Conservation (phyloP, 2,113 vertebrate genomes). For the Sapajus apella region DNA sequence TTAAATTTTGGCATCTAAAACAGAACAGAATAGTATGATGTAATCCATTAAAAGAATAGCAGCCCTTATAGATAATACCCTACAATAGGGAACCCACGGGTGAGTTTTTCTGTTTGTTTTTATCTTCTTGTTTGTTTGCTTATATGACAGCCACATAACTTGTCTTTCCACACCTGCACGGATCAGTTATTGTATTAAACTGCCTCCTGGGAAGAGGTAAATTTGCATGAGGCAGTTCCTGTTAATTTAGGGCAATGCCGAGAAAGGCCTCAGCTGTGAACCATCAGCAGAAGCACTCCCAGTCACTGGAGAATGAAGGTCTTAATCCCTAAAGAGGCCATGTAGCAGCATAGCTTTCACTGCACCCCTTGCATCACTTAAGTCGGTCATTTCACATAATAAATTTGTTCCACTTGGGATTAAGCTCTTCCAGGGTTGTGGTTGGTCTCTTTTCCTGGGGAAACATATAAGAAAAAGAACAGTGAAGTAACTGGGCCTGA, state of each 20-base stretch:
- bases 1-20: background rate
- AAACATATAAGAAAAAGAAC: background rate
- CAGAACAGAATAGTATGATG: background rate
- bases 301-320: background rate
- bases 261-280: background rate
- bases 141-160: background rate
- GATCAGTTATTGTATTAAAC: background rate
- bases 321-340: background rate
- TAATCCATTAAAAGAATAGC: background rate
- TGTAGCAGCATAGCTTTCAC: background rate
- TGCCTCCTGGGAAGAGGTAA: background rate
- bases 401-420: background rate
- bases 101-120: background rate
- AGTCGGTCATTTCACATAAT: background rate
- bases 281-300: background rate
- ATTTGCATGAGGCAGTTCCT: background rate
- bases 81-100: background rate
- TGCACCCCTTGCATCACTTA: background rate
- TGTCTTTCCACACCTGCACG: background rate
- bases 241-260: background rate
- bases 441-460: background rate
- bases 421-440: slow-evolving; percentile 6
- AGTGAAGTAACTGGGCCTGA: background rate
- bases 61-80: too few relatives aligned
- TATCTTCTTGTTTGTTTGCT: background rate